phyloP scores from a whole-genome alignment of 1,140 invertebrate genomes.

The Micrasema longulum region DNA sequence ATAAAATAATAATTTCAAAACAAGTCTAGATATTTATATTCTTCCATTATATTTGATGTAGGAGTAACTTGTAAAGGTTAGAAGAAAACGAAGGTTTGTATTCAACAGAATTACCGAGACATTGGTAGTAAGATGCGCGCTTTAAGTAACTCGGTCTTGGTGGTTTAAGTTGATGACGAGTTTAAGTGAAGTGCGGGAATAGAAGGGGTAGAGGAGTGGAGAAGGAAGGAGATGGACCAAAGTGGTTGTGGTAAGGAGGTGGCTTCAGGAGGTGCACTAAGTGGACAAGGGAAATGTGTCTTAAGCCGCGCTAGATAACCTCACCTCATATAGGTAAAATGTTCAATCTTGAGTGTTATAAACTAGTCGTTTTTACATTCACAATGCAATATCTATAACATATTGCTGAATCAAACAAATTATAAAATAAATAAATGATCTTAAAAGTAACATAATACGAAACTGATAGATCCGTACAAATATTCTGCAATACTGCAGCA shows the following conservation, averaged over 20 bases:
- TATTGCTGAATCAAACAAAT: no score
- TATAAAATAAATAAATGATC: no score
- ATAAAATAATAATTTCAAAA: no score
- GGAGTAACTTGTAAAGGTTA: not conserved
- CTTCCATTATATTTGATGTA: not conserved
- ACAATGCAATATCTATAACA: no score
- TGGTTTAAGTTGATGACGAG: not conserved
- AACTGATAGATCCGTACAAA: no score
- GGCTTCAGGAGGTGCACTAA: not conserved
- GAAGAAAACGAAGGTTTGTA: not conserved
- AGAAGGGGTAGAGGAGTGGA: not conserved
- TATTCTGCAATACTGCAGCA: no score
- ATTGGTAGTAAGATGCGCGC: not conserved
- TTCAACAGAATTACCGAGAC: not conserved
- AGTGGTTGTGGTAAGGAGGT: constrained; percentile 20
- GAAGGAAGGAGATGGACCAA: not conserved
- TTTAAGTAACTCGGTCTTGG: not conserved
- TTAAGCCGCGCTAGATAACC: no score
- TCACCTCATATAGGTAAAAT: no score
- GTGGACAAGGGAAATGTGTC: constrained; percentile 16
- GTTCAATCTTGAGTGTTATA: no score
- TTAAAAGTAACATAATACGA: no score
- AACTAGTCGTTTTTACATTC: no score
- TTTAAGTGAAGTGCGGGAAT: constrained; percentile 2
- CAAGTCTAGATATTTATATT: not conserved